Conservation (phyloP, 1,140 invertebrate genomes). For the Lordiphosa stackelbergi region DNA sequence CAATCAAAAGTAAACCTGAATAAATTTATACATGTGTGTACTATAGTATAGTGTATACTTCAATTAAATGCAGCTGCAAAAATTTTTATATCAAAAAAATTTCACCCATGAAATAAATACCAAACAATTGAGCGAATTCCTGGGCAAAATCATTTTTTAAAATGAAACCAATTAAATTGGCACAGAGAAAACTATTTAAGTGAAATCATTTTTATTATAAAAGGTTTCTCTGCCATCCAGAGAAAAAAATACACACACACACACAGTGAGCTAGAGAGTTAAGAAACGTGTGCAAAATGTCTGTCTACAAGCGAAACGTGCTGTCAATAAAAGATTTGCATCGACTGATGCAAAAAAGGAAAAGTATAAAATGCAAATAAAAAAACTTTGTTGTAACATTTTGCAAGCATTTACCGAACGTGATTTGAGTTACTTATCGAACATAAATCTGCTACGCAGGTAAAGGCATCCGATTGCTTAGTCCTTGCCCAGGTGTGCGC, state of each 20-base stretch:
- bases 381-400: slow-evolving; percentile 53
- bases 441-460: slow-evolving; percentile 39
- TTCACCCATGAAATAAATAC: slow-evolving; percentile 8
- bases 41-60: slow-evolving; percentile 4
- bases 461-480: slow-evolving; percentile 16
- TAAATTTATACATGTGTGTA: slow-evolving; percentile 1
- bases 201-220: slow-evolving; percentile 17
- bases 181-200: slow-evolving; percentile 8
- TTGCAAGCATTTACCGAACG: slow-evolving; percentile 69
- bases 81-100: slow-evolving; percentile 13
- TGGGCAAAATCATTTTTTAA: slow-evolving; percentile 14
- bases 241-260: neutral
- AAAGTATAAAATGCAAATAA: slow-evolving; percentile 13
- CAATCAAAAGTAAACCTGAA: slow-evolving; percentile 33
- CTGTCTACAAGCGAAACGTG: slow-evolving; percentile 57
- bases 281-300: slow-evolving; percentile 56
- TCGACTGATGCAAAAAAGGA: slow-evolving; percentile 26
- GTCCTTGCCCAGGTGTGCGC: slow-evolving; percentile 10
- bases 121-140: slow-evolving; percentile 19
- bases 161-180: slow-evolving; percentile 40
- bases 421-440: slow-evolving; percentile 68
- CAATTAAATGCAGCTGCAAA: slow-evolving; percentile 38
- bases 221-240: neutral
- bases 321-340: slow-evolving; percentile 72
- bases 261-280: slow-evolving; percentile 6